These are phyloP conservation scores for Zootoca vivipara DNA, from an alignment of 2,113 vertebrate species.

Conservation along the genomic window DNA sequence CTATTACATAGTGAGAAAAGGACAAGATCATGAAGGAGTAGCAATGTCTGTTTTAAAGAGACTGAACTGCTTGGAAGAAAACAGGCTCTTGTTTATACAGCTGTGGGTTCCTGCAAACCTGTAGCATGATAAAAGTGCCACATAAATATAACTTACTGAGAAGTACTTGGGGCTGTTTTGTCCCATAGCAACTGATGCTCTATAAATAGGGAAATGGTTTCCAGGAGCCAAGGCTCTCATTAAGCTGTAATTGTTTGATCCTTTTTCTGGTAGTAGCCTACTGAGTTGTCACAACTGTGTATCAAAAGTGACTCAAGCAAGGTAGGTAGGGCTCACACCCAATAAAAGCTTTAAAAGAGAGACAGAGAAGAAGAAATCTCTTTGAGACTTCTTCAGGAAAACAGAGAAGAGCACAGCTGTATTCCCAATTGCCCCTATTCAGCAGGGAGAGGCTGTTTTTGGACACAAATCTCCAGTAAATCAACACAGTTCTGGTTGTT, in stretches of 20 bases:
- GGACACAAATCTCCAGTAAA: not conserved
- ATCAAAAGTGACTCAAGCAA: not conserved
- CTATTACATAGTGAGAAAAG: not conserved
- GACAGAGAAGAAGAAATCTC: not conserved
- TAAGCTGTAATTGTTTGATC: not conserved
- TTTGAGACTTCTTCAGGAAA: not conserved
- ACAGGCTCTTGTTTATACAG: constrained; percentile 58
- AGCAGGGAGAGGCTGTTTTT: not conserved
- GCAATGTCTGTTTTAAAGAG: constrained; percentile 47
- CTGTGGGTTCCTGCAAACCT: constrained; percentile 48
- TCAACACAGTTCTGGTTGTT: not conserved
- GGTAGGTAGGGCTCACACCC: not conserved
- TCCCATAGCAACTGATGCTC: constrained; percentile 40
- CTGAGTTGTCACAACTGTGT: not conserved
- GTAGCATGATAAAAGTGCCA: not conserved
- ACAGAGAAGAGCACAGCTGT: not conserved
- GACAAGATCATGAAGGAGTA: constrained; percentile 14
- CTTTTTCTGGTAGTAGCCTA: not conserved
- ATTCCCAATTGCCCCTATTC: not conserved
- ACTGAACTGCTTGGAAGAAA: constrained; percentile 31
- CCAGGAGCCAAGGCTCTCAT: constrained; percentile 54
- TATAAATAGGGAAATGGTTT: constrained; percentile 59
- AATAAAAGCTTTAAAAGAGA: not conserved
- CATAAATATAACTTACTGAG: constrained; percentile 66
- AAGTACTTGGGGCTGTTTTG: not conserved